Conservation (phyloP, 2,797 vertebrate genomes). For the Acrossocheilus fasciatus region DNA sequence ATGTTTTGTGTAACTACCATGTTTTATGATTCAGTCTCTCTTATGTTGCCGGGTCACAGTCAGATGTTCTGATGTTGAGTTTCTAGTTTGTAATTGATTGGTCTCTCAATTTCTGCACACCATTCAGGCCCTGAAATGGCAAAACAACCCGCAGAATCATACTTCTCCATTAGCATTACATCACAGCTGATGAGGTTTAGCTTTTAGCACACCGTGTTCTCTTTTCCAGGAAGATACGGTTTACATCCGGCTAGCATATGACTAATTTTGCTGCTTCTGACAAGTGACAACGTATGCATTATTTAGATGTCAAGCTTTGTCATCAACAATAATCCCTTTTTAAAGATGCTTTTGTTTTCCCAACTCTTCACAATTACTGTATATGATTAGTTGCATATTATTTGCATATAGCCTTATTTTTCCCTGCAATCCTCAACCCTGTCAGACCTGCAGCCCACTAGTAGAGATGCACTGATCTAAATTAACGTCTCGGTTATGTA, state of each 20-base stretch:
- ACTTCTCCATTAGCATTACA: not conserved
- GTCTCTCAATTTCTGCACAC: constrained; percentile 10
- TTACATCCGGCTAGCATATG: not conserved
- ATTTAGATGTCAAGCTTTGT: not conserved
- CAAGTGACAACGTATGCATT: not conserved
- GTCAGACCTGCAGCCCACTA: not conserved
- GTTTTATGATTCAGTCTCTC: not conserved
- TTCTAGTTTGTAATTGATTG: constrained; percentile 2
- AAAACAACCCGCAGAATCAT: not conserved
- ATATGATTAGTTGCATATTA: not conserved
- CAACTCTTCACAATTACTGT: not conserved
- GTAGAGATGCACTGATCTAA: not conserved
- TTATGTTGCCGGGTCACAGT: not conserved
- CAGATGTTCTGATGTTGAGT: not conserved
- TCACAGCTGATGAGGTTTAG: not conserved
- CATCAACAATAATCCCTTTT: not conserved
- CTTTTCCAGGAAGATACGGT: not conserved
- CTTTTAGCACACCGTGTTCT: not conserved
- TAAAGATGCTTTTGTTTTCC: not conserved
- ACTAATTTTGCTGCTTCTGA: not conserved
- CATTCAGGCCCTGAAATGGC: not conserved
- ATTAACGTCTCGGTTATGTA: not conserved
- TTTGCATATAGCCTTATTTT: not conserved
- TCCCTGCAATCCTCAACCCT: not conserved
- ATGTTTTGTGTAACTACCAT: not conserved